Evolutionary conservation across 1,140 invertebrate genomes (phyloP).

Genomic region (Mactra quadrangularis): DNA sequence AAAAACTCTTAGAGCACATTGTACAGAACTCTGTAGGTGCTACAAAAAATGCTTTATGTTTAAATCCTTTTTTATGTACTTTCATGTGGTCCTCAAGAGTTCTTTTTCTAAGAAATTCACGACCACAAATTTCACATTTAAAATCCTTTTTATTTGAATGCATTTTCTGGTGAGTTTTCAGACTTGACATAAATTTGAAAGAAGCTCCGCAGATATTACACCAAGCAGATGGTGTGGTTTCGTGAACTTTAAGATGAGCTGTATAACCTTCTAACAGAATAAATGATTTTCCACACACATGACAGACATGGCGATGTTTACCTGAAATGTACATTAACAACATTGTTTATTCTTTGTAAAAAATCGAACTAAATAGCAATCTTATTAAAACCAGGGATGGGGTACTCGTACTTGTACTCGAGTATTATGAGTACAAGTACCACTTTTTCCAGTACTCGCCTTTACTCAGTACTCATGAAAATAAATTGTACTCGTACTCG

Average conservation of each 20-base stretch:
- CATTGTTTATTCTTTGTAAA: no score
- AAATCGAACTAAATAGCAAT: no score
- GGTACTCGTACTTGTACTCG: no score
- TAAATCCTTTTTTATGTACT: constrained; percentile 24
- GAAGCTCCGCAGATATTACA: constrained; percentile 20
- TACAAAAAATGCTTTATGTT: constrained; percentile 8
- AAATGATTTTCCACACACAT: constrained; percentile 46
- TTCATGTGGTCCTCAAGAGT: constrained; percentile 17
- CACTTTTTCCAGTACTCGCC: no score
- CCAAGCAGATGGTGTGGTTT: not conserved
- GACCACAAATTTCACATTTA: constrained; percentile 33
- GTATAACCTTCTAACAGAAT: not conserved
- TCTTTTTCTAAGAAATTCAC: constrained; percentile 27
- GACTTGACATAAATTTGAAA: constrained; percentile 7
- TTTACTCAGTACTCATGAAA: no score
- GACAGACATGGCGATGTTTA: constrained; percentile 10
- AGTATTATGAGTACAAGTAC: no score
- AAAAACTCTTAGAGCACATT: constrained; percentile 39
- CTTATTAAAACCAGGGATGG: no score
- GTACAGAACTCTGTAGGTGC: constrained; percentile 38
- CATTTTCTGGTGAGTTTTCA: constrained; percentile 40
- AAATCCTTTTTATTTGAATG: constrained; percentile 39
- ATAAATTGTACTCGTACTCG: no score
- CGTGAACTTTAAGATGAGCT: constrained; percentile 19
- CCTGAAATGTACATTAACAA: constrained; percentile 31